Base-by-base conservation (phyloP, 2,888 invertebrate genomes). In the Papilio elwesi region DNA sequence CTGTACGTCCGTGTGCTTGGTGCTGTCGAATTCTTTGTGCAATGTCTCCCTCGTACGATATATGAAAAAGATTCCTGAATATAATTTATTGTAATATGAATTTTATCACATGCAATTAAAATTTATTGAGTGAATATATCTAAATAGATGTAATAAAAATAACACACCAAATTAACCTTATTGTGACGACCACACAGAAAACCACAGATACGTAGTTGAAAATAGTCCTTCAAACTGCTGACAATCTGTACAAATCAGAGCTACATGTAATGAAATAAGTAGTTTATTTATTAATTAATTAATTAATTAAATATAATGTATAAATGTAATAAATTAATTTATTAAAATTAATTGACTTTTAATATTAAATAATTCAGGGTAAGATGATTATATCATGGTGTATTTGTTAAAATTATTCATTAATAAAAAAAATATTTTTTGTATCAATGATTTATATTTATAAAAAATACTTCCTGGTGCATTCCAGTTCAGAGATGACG, bases 1-100 rank as follows among this genome's bases (percentile, higher is more conserved):
- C 66, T 6, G 49, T 10, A 10, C n/a, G 15, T 10, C 38, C 38
- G 78, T 78, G 75, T 78, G 76, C 74, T 70, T 64, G 13, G 7
- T 12, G 65, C 65, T 36, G 26, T 38, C 62, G 13, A 62, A 36
- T 36, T 55, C 62, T 68, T 63, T 63, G 55, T 63, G 55, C 38
- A 63, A 73, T 68, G 53, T 26, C 16, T 16, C 48, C 47, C 48
- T 48, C 26, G 63, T 64, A 48, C 10, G 9, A 64, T 16, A 48
- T 64, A 64, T 6, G 16, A 63, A 49, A 64, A 26, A 64, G 63
- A 16, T 64, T 47, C 64, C 12, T 26, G 49, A 49, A 49, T 49
- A 15, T 43, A 63, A 16, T 16, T 15, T 63, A 43, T 9, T 26
- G 12, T 6, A 26, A 26, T 36, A 57, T 57, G 12, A 47, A 3